Evolutionary conservation across 2,888 invertebrate species (phyloP), one percentile per base, ranked within the genome.

Genomic region (Erebia epiphron): DNA sequence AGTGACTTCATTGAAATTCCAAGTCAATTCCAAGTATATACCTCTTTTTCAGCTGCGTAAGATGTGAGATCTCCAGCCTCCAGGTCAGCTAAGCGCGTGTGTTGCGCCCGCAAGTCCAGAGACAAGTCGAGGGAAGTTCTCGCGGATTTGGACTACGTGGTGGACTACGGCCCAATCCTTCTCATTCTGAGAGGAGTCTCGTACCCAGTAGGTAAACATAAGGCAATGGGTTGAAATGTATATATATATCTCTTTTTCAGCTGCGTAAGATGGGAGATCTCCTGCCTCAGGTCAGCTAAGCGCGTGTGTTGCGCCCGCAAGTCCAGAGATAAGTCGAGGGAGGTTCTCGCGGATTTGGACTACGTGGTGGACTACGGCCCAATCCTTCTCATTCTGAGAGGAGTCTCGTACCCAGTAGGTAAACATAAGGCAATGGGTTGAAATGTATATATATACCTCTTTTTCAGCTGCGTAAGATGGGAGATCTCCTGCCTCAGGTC

Each of bases 51-150:
- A 99, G 94, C 78, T 97, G 96, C 75, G 96, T 95, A 75, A 99
- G 94, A 84, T 97, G 95, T 71, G 94, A 93, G 78, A 99, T 95
- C 92, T 99, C 98, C 76, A 97, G 96, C 78, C 97, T 95, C 92
- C 61, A 98, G 94, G 80, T 97, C 97, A 75, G 96, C 95, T 67
- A 98, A 93, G 71, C 97, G 94, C 14, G 97, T 96, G 88, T 98
- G 97, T 83, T 98, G 98, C 68, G 99, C 99, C 87, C 97, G 97
- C 78, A 98, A 94, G 90, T 99, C 99, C 74, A 99, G 93, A 84
- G 98, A 97, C 76, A 99, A 94, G 89, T 99, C 99, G 66, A 99
- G 94, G 1, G 98, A 98, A 1, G 99, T 99, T 78, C 98, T 94
- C 46, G 96, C 95, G 46, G 95, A 95, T 8, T 68, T 68, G 65